phyloP scores from a whole-genome alignment of 2,888 invertebrate species.

The Oscheius sp. region DNA sequence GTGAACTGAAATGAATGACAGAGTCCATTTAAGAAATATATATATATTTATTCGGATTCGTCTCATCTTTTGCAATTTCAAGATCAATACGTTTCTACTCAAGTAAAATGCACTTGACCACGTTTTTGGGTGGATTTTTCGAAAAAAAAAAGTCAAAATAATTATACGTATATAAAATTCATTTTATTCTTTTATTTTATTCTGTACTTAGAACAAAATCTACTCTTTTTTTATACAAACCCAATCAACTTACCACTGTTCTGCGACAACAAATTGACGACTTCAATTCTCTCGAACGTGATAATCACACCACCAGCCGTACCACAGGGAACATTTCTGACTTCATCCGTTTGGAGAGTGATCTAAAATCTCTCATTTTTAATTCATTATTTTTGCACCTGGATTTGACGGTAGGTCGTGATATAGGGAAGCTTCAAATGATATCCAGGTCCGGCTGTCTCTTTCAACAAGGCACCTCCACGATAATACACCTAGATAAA shows the following conservation, averaged over 20 bases:
- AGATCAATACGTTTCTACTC: too few relatives aligned
- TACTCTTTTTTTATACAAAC: too few relatives aligned
- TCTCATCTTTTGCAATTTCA: too few relatives aligned
- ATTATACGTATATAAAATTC: too few relatives aligned
- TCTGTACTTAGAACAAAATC: too few relatives aligned
- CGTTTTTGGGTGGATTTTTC: too few relatives aligned
- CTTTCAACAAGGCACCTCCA: constrained; percentile 11
- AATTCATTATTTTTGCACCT: background rate
- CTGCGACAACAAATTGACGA: constrained; percentile 9
- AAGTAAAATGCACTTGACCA: too few relatives aligned
- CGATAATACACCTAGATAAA: constrained; percentile 3
- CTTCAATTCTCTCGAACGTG: constrained; percentile 26
- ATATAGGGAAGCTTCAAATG: constrained; percentile 7
- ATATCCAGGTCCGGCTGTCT: constrained; percentile 16
- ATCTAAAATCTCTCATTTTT: background rate
- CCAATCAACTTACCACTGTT: constrained; percentile 16
- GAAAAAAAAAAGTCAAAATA: too few relatives aligned
- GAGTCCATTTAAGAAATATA: too few relatives aligned
- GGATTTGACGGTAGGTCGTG: constrained; percentile 20
- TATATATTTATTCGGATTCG: too few relatives aligned
- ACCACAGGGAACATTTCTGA: constrained; percentile 21
- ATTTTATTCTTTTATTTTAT: too few relatives aligned
- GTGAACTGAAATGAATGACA: constrained; percentile 78
- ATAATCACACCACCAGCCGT: constrained; percentile 25
- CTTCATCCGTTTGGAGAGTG: constrained; percentile 18